Evolutionary conservation across 2,797 vertebrate species (phyloP).

Genomic region (Clarias laeviceps): DNA sequence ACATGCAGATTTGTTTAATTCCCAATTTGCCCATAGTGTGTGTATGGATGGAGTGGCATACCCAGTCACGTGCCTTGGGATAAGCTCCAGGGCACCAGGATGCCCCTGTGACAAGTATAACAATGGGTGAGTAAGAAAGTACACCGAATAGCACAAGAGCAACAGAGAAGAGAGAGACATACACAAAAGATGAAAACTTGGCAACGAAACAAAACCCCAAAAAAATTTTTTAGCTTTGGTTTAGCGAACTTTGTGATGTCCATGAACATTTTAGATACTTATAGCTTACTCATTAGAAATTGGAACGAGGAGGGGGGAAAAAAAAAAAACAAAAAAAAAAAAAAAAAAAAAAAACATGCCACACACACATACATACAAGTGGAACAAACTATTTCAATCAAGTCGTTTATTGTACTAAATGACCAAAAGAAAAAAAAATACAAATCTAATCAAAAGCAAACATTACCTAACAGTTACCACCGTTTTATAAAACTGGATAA

Average conservation of each 20-base stretch:
- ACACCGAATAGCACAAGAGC: background rate
- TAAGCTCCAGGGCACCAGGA: no score
- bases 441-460: background rate
- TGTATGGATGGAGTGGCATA: no score
- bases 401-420: slow-evolving; percentile 47
- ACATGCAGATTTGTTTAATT: no score
- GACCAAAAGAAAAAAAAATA: slow-evolving; percentile 31
- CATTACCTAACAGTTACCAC: background rate
- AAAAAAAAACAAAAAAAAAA: no score
- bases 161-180: background rate
- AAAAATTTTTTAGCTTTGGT: background rate
- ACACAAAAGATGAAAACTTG: background rate
- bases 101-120: no score
- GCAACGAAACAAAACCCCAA: background rate
- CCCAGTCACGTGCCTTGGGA: no score
- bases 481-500: slow-evolving; percentile 17
- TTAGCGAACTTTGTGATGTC: background rate
- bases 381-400: slow-evolving; percentile 7
- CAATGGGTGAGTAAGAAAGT: slow-evolving; percentile 55
- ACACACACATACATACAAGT: background rate
- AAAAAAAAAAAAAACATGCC: no score
- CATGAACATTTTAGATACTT: background rate
- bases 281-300: background rate
- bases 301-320: no score
- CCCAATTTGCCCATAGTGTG: no score